Conservation (phyloP, 2,797 vertebrate genomes). For the Podarcis siculus region DNA sequence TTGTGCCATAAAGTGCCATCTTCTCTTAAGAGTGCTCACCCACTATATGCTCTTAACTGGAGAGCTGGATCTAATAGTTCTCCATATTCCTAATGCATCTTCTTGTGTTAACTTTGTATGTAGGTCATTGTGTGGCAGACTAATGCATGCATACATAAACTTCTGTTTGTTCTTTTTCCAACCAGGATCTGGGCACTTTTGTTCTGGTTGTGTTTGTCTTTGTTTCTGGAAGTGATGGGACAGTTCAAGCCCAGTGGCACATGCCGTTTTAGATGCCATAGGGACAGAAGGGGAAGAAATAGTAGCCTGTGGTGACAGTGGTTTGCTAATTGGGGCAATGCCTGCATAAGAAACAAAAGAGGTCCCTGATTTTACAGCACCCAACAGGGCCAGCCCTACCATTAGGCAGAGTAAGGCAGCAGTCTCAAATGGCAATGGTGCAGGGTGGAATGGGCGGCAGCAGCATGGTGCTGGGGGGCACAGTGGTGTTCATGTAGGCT, state of each 20-base stretch:
- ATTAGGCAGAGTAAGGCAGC: too few relatives aligned
- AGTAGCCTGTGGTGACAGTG: not conserved
- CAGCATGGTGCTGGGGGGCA: too few relatives aligned
- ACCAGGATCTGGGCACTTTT: not conserved
- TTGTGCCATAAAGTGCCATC: slow-evolving; percentile 66
- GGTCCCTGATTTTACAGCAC: not conserved
- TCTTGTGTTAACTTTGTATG: slow-evolving; percentile 56
- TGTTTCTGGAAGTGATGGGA: slow-evolving; percentile 43
- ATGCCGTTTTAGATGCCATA: not conserved
- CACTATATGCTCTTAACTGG: slow-evolving; percentile 59
- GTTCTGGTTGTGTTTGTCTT: not conserved
- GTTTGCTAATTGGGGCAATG: not conserved
- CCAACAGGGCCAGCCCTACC: too few relatives aligned
- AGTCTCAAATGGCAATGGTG: too few relatives aligned
- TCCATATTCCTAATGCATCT: slow-evolving; percentile 67
- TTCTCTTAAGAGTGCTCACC: slow-evolving; percentile 55
- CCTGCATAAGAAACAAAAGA: not conserved
- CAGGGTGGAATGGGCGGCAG: too few relatives aligned
- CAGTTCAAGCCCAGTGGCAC: slow-evolving; percentile 9
- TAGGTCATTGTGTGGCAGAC: slow-evolving; percentile 60
- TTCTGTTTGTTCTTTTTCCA: slow-evolving; percentile 48
- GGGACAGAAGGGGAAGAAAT: not conserved
- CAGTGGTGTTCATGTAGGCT: too few relatives aligned
- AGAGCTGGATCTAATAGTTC: slow-evolving; percentile 59
- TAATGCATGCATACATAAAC: slow-evolving; percentile 68